Base-by-base conservation (phyloP, 2,888 invertebrate species). In the Helobdella robusta region DNA sequence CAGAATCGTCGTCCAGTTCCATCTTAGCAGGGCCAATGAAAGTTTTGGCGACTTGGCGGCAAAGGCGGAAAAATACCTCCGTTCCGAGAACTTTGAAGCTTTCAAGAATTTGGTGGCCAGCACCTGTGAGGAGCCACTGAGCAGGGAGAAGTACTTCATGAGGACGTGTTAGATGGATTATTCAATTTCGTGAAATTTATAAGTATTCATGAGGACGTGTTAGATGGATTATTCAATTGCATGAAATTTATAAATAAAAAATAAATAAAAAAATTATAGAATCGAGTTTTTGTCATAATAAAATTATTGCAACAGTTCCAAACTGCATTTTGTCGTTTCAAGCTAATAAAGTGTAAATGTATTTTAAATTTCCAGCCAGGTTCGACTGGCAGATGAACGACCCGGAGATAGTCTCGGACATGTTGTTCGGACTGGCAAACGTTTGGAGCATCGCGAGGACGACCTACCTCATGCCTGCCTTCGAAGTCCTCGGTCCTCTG, bases 381-480 rank as follows among this genome's bases (percentile, higher is more conserved):
- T 79, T 79, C 68, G 73, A 76, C 59, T 79, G 79, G 79, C 73
- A 73, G 61, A 71, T 74, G 52, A 74, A 78, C 66, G 79, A 79
- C 68, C 78, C 78, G 2, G 78, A 78, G 72, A 78, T 78, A 20
- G 75, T 79, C 34, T 76, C 78, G 0, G 79, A 79, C 67, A 77
- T 78, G 4, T 68, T 79, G 65, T 79, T 79, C 71, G 78, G 78
- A 59, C 75, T 79, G 56, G 78, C 78, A 63, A 79, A 79, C 70
- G 78, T 79, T 64, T 73, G 78, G 68, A 77, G 77, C 70, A 77
- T 79, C 70, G 78, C 78, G 35, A 71, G 79, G 30, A 79, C 78
- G 18, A 78, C 78, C 68, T 78, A 77, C 75, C 75, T 79, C 70
- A 78, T 79, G 78, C 79, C 79, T 15, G 78, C 78, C 25, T 78